A percentile compares a stretch with the other conserved stretches of the same genome.
These are phyloP conservation scores for Rhynchophorus ferrugineus DNA, from an alignment of 1,140 invertebrate species.

Conservation along the genomic window DNA sequence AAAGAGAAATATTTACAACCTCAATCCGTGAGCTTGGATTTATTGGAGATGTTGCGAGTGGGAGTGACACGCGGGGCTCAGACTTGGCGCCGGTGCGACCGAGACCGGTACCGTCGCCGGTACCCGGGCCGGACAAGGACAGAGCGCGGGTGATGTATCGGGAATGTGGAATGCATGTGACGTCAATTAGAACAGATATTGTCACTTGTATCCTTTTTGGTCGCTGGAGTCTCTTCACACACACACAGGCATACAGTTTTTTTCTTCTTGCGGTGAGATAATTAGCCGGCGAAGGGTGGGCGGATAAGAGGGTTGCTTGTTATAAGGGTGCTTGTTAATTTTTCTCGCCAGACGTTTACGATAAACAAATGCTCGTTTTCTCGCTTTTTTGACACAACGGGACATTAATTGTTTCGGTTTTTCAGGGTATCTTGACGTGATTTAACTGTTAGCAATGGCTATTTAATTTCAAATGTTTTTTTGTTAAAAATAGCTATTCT, in stretches of 20 bases:
- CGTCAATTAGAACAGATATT: conserved; percentile 15
- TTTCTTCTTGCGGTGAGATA: neutral
- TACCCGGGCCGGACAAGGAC: neutral
- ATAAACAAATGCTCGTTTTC: too few relatives aligned
- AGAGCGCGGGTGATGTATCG: conserved; percentile 7
- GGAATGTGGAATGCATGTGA: conserved; percentile 4
- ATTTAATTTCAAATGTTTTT: too few relatives aligned
- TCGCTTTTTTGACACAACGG: too few relatives aligned
- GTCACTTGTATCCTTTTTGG: conserved; percentile 12
- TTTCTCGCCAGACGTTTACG: too few relatives aligned
- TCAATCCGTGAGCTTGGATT: conserved; percentile 13
- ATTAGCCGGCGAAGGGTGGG: neutral
- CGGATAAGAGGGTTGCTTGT: neutral
- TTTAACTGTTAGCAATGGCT: too few relatives aligned
- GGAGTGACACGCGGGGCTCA: conserved; percentile 13
- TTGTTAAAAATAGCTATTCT: too few relatives aligned
- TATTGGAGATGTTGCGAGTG: conserved; percentile 7
- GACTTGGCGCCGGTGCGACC: conserved; percentile 15
- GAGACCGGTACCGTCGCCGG: neutral
- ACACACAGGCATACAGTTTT: too few relatives aligned
- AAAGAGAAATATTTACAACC: conserved; percentile 15
- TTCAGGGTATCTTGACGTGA: too few relatives aligned
- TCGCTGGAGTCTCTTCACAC: too few relatives aligned
- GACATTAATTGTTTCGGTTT: too few relatives aligned
- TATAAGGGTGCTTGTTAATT: too few relatives aligned